Conservation (phyloP, 2,113 vertebrate genomes). For the Pipra filicauda region DNA sequence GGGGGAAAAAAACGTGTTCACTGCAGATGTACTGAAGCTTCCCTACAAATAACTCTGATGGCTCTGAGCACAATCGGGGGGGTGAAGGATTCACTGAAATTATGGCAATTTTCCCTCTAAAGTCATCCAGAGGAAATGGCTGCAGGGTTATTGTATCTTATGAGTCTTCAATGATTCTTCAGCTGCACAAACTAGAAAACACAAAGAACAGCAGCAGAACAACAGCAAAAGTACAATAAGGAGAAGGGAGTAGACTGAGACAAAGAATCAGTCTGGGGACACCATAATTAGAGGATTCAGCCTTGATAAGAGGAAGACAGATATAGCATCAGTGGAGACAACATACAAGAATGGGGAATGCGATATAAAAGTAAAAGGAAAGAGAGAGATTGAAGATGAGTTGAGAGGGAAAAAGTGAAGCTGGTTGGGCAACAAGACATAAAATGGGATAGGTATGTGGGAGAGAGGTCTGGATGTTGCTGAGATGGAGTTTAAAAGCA, state of each 20-base stretch:
- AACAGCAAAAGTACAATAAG: neutral
- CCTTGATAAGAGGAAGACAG: neutral
- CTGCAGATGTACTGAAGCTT: neutral
- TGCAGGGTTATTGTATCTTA: slow-evolving; percentile 1
- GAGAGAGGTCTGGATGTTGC: neutral
- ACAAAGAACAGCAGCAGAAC: neutral
- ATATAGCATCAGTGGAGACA: neutral
- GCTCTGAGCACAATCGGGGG: neutral
- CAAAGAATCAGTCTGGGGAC: neutral
- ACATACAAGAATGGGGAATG: neutral
- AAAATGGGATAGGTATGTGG: neutral
- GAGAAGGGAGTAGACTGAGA: neutral
- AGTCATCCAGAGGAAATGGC: slow-evolving; percentile 19
- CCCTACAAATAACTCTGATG: slow-evolving; percentile 1
- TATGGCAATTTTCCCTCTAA: slow-evolving; percentile 36
- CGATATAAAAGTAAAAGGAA: neutral
- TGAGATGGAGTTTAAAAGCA: neutral
- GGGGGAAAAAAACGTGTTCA: neutral
- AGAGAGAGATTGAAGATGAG: neutral
- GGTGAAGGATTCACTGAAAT: neutral
- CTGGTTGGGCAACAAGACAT: neutral
- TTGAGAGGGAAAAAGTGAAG: neutral
- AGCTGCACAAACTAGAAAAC: slow-evolving; percentile 19
- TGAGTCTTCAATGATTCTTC: slow-evolving; percentile 19
- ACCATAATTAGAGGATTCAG: neutral